Base-by-base conservation (phyloP, 2,797 vertebrate species). In the Protonibea diacanthus region DNA sequence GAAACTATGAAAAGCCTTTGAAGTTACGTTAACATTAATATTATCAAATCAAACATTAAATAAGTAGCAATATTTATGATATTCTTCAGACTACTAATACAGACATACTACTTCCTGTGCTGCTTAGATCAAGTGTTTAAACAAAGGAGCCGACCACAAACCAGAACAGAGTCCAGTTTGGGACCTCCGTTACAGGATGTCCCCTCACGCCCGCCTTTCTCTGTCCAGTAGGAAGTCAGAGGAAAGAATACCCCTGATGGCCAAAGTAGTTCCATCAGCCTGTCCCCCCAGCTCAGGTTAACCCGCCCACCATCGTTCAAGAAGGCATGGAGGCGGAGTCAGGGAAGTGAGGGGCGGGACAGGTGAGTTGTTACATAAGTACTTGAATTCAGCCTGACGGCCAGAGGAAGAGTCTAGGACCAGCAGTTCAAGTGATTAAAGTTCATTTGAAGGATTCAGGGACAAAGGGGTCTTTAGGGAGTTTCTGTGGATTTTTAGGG, bases 301-400 rank as follows among this genome's bases (percentile, higher is more conserved):
- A 23, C 78, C 74, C 91, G 14, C 93, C 95, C 84, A 93, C 72
- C 1, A 92, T 94, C 38, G 42, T 94, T 44, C 88, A 92, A 7
- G 93, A 94, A 9, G 92, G 93, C 59, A 93, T 90, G 84, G 95
- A 94, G 29, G 88, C 91, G 74, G 91, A 94, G 64, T 64, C 80
- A 33, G 88, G 78, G 0, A 89, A 25, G 80, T 90, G 71, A 74
- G 78, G 47, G 80, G 71, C 0, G 83, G 86, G 85, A 72, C 89
- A 95, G 95, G 97, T 97, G 91, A 90, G 90, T 59, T 11, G 3
- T 48, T 52, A 20, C 33, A 20, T 38, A 59, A 7, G 6, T 33
- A 33, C 29, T 6, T 33, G 29, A 45, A 55, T 25, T 29, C 14
- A 59, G 25, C 17, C 48, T 38, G 40, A 13, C 13, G 21, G 21